Conservation (phyloP, 1,140 invertebrate genomes). For the Colletes latitarsis region DNA sequence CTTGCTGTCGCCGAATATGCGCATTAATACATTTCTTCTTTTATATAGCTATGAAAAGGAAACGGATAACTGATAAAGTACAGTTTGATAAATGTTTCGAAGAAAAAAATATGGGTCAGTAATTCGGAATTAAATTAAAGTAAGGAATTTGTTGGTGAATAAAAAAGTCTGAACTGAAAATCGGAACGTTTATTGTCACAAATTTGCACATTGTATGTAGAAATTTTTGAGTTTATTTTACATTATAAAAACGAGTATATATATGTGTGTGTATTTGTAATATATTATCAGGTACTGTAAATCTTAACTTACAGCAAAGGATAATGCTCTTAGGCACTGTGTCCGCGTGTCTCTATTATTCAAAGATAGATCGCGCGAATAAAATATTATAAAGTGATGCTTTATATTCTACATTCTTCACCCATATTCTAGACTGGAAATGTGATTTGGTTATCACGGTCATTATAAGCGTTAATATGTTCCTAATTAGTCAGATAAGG, state of each 20-base stretch:
- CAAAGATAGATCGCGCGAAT: background rate
- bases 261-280: background rate
- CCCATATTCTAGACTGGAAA: slow-evolving; percentile 1
- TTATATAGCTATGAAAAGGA: slow-evolving; percentile 64
- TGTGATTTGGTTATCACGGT: slow-evolving; percentile 46
- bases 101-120: slow-evolving; percentile 55
- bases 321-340: background rate
- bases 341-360: background rate
- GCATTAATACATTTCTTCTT: slow-evolving; percentile 16
- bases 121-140: background rate
- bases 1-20: background rate
- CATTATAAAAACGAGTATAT: background rate
- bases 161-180: background rate
- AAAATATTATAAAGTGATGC: background rate
- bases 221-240: background rate
- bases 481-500: slow-evolving; percentile 60
- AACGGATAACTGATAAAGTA: slow-evolving; percentile 58
- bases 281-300: slow-evolving; percentile 30
- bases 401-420: background rate
- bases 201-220: background rate
- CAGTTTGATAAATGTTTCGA: slow-evolving; percentile 46
- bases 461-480: slow-evolving; percentile 47
- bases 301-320: background rate
- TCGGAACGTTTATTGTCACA: slow-evolving; percentile 11
- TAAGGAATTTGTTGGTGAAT: background rate